Percentiles rank a stretch among this genome's conserved stretches.
These are phyloP conservation scores for Gonatopus flavifemur DNA, from an alignment of 1,140 invertebrate species.

Conservation along the genomic window DNA sequence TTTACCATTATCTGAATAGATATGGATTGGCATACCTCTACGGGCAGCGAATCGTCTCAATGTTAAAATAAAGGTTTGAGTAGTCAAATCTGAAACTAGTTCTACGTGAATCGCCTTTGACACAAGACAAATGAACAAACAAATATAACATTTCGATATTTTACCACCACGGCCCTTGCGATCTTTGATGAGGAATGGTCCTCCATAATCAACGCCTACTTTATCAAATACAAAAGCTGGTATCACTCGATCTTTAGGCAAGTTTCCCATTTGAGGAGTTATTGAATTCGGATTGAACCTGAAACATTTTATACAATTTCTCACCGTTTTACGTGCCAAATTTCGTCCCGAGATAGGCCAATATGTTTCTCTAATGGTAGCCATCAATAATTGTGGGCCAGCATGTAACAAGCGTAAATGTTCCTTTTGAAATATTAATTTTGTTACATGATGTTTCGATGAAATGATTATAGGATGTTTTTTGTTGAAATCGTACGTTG, in stretches of 20 bases:
- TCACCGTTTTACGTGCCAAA: conserved; percentile 20
- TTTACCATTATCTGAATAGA: conserved; percentile 46
- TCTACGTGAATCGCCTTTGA: conserved; percentile 54
- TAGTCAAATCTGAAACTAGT: conserved; percentile 42
- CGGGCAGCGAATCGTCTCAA: conserved; percentile 47
- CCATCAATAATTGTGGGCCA: conserved; percentile 20
- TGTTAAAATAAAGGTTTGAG: conserved; percentile 46
- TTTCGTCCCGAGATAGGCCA: conserved; percentile 31
- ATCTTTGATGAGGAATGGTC: conserved; percentile 45
- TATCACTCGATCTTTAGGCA: conserved; percentile 33
- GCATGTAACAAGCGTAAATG: conserved; percentile 28
- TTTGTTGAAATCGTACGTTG: neutral
- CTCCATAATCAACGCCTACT: conserved; percentile 50
- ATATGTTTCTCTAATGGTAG: conserved; percentile 21
- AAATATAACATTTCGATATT: conserved; percentile 46
- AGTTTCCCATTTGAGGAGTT: conserved; percentile 36
- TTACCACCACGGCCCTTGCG: conserved; percentile 22
- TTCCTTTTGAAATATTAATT: conserved; percentile 21
- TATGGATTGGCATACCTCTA: conserved; percentile 38
- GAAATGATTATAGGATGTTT: conserved; percentile 8
- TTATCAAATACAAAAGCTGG: conserved; percentile 33
- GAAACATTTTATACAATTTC: conserved; percentile 37
- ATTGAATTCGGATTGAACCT: conserved; percentile 8
- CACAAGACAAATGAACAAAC: conserved; percentile 51
- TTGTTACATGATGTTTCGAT: conserved; percentile 16